Base-by-base conservation (phyloP, 92 coral and sea anemone genomes). In the Anthopleura xanthogrammica region DNA sequence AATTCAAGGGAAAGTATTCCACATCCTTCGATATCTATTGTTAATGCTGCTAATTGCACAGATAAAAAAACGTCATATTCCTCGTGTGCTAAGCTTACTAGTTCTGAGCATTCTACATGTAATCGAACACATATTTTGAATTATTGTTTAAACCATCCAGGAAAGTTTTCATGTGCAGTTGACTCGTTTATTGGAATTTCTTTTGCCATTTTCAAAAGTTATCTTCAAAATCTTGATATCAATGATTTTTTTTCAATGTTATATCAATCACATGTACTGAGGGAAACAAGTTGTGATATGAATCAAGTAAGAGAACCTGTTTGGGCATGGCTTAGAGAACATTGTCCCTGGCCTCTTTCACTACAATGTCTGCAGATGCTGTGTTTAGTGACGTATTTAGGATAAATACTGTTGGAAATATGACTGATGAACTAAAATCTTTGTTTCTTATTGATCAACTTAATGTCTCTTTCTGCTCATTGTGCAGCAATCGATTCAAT, bases 121-220 rank as follows among this genome's bases (percentile, higher is more conserved):
- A 85, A 40, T n/a, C 76, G 88, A 89, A 87, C 70, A 77, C 85
- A 88, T 52, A 88, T 91, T 55, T 82, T 76, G 55, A 86, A 89
- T 86, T 89, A 91, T 62, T 91, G 94, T 50, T 89, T 91, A 43
- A 89, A 77, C 86, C 13, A 75, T 56, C 82, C 81, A 56, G 90
- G 94, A 73, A 91, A 82, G 78, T 89, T 83, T 60, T 91, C 90
- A 23, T 91, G 90, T 88, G 94, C 94, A 85, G 88, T 91, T 86
- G 92, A 91, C 86, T 88, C 83, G 80, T 89, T 88, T 83, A 88
- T 86, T 29, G 90, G 85, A 56, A 85, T 88, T 22, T 72, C 85
- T 65, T 89, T 62, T 86, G 43, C 74, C 60, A 79, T 80, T 79
- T 91, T 91, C 29, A 8, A 58, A 16, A 76, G 66, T 75, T 87